Evolutionary conservation across 2,797 vertebrate genomes (phyloP), one percentile per base, ranked within the genome.

Genomic region (Zonotrichia albicollis): DNA sequence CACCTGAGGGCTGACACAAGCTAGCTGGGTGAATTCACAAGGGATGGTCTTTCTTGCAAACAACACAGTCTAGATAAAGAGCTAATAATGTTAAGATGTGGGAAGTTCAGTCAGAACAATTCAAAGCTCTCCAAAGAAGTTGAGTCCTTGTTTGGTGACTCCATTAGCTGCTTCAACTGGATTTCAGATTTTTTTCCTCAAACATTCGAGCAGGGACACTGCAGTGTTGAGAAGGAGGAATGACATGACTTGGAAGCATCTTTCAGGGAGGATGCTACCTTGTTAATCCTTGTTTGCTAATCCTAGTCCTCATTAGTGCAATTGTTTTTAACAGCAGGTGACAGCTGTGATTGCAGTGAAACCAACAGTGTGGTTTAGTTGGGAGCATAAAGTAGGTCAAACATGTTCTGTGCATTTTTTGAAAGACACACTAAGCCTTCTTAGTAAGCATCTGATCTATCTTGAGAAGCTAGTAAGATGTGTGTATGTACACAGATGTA

Each of bases 251-350:
- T 83, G 65, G 78, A 84, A 89, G 34, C 42, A 54, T 82, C 87
- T 82, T 88, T 72, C 58, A 36, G 62, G 61, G 25, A 57, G 68
- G 40, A 75, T 73, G 54, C 62, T 81, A 42, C 82, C 81, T 89
- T 58, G 58, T 75, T 92, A 92, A 95, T 95, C 91, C 73, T 50
- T 53, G 20, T 48, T 54, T 78, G 75, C 82, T 92, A 89, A 88
- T 95, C 87, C 79, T 81, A 0, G 1, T 40, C 51, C 0, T 12
- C 53, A 60, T 95, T 85, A 89, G 66, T 53, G 57, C 79, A 88
- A 4, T 85, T 90, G 54, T 83, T 87, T 70, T 89, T 85, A 89
- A 87, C 58, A 90, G 51, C 82, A 89, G 89, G 84, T 95, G 75
- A 80, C 72, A 90, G 90, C 89, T 77, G 65, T 87, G 81, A 61